These are phyloP conservation scores for Amiota minor DNA, from an alignment of 2,888 invertebrate species.

Conservation along the genomic window DNA sequence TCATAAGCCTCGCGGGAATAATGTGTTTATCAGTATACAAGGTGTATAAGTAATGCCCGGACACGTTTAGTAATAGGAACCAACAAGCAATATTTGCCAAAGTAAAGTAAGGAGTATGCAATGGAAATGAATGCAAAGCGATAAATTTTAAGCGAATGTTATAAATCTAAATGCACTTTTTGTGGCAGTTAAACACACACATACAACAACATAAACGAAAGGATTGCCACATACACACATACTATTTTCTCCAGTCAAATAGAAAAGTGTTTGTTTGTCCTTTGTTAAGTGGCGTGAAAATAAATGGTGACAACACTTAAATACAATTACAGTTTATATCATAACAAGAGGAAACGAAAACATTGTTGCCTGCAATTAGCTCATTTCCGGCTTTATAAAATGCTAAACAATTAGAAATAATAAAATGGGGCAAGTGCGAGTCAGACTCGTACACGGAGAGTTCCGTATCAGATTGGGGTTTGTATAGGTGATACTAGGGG, in stretches of 20 bases:
- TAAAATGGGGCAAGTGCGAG: too few species aligned
- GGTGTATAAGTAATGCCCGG: conserved; percentile 23
- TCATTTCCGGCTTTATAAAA: conserved; percentile 6
- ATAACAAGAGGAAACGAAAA: background rate
- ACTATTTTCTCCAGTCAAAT: too few species aligned
- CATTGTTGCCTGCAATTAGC: conserved; percentile 19
- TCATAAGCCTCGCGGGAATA: background rate
- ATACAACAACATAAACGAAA: background rate
- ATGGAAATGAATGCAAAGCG: conserved; percentile 17
- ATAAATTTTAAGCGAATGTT: conserved; percentile 19
- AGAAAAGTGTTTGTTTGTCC: too few species aligned
- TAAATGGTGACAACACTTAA: conserved; percentile 14
- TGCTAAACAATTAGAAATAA: too few species aligned
- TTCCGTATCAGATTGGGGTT: too few species aligned
- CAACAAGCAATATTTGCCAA: background rate
- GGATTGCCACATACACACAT: background rate
- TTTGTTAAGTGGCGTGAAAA: conserved; percentile 18
- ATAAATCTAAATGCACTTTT: conserved; percentile 30
- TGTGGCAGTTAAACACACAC: conserved; percentile 11
- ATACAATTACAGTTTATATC: background rate
- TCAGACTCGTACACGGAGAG: too few species aligned
- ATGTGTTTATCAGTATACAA: background rate
- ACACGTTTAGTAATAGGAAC: background rate
- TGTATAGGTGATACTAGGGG: too few species aligned
- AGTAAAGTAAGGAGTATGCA: background rate